phyloP scores from a whole-genome alignment of 2,113 vertebrate species.

The Boleophthalmus pectinirostris region DNA sequence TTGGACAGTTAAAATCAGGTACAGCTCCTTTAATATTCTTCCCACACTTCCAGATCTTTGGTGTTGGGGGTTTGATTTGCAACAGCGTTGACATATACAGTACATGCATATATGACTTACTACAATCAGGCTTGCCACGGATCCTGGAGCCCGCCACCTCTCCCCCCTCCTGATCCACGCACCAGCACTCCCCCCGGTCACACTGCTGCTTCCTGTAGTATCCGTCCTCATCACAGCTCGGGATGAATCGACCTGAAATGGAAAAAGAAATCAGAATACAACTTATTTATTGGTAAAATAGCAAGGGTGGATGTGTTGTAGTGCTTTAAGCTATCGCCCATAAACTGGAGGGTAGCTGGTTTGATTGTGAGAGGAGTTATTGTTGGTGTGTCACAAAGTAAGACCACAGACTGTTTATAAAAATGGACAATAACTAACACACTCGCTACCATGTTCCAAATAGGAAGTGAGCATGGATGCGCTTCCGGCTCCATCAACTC shows the following conservation, averaged over 20 bases:
- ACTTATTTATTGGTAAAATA: not conserved
- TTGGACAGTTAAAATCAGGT: too few species aligned
- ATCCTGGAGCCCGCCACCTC: constrained; percentile 87
- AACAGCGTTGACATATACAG: constrained; percentile 2
- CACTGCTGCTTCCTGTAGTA: constrained; percentile 94
- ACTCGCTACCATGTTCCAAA: too few species aligned
- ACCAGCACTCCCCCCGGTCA: constrained; percentile 92
- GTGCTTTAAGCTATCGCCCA: too few species aligned
- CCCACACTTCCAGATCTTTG: not conserved
- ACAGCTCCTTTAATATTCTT: too few species aligned
- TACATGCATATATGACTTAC: constrained; percentile 69
- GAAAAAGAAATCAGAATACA: not conserved
- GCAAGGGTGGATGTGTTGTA: not conserved
- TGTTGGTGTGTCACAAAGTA: too few species aligned
- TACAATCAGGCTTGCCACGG: constrained; percentile 89
- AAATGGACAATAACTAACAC: too few species aligned
- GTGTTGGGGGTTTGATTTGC: constrained; percentile 15
- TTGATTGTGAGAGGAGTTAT: too few species aligned
- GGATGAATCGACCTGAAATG: constrained; percentile 87
- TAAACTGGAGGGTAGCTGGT: too few species aligned
- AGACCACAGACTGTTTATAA: too few species aligned
- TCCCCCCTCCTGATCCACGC: constrained; percentile 89
- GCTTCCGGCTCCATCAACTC: too few species aligned
- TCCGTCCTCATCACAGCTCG: constrained; percentile 94
- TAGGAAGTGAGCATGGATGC: too few species aligned